These are phyloP conservation scores for Elaphurus davidianus DNA, from an alignment of 2,113 vertebrate genomes.

Conservation along the genomic window DNA sequence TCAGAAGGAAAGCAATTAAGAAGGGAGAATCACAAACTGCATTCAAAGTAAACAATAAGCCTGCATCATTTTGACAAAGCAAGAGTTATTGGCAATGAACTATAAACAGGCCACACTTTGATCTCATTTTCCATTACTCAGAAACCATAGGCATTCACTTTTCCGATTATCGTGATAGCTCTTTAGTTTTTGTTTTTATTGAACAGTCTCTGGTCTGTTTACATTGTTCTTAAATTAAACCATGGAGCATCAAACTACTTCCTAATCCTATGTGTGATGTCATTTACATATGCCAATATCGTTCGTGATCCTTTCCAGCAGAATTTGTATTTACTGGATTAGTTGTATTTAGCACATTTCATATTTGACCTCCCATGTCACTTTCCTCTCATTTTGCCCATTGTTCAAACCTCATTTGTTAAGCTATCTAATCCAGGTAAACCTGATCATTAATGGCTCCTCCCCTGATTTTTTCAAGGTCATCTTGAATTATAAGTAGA, in stretches of 20 bases:
- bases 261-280: not conserved
- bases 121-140: not conserved
- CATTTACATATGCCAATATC: not conserved
- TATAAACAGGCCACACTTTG: not conserved
- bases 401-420: not conserved
- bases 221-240: not conserved
- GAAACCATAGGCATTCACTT: not conserved
- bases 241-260: not conserved
- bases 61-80: not conserved
- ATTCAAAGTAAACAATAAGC: not conserved
- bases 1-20: not conserved
- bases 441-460: not conserved
- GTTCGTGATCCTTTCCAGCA: not conserved
- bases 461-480: slow-evolving; percentile 58
- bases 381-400: not conserved
- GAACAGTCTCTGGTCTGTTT: not conserved
- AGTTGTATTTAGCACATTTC: not conserved
- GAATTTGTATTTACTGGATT: not conserved
- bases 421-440: not conserved
- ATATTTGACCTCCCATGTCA: not conserved
- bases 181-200: not conserved
- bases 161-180: not conserved
- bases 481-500: slow-evolving; percentile 56
- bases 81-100: not conserved
- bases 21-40: not conserved